Percentiles rank a stretch among this genome's conserved stretches.
Conservation (phyloP, 2,888 invertebrate species). For the Mechanitis mazaeus region DNA sequence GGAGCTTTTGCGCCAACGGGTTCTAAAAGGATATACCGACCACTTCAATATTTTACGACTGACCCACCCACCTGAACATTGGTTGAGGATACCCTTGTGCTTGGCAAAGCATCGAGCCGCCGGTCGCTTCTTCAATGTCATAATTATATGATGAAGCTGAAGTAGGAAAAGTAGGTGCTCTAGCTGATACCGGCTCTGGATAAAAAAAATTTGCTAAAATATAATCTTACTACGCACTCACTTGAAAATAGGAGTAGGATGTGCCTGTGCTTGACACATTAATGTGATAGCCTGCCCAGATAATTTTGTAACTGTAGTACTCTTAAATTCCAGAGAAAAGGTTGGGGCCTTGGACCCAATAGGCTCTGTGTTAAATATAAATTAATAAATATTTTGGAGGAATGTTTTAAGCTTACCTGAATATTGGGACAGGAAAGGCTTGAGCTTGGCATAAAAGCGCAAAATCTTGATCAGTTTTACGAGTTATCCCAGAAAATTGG, state of each 20-base stretch:
- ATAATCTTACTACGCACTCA: conserved; percentile 56
- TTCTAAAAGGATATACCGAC: conserved; percentile 56
- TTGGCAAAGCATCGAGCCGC: conserved; percentile 73
- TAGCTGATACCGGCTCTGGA: conserved; percentile 71
- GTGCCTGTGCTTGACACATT: conserved; percentile 82
- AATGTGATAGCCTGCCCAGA: conserved; percentile 75
- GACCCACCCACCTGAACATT: conserved; percentile 82
- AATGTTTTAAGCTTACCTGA: conserved; percentile 58
- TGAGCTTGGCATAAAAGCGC: conserved; percentile 86
- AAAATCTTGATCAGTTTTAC: conserved; percentile 78
- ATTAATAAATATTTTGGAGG: conserved; percentile 11
- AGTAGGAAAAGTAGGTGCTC: conserved; percentile 71
- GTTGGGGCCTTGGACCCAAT: conserved; percentile 78
- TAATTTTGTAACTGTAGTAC: conserved; percentile 76
- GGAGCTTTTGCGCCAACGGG: conserved; percentile 80
- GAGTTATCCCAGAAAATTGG: conserved; percentile 81
- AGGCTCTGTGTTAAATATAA: conserved; percentile 68
- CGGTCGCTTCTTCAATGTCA: conserved; percentile 53
- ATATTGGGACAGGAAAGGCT: conserved; percentile 82
- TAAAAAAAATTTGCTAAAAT: conserved; percentile 36
- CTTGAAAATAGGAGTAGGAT: conserved; percentile 82
- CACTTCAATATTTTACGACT: conserved; percentile 34
- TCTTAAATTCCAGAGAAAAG: conserved; percentile 75
- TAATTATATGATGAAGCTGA: conserved; percentile 72
- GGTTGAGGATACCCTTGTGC: conserved; percentile 80